phyloP scores from a whole-genome alignment of 2,113 vertebrate genomes.

The Sinocyclocheilus anshuiensis region DNA sequence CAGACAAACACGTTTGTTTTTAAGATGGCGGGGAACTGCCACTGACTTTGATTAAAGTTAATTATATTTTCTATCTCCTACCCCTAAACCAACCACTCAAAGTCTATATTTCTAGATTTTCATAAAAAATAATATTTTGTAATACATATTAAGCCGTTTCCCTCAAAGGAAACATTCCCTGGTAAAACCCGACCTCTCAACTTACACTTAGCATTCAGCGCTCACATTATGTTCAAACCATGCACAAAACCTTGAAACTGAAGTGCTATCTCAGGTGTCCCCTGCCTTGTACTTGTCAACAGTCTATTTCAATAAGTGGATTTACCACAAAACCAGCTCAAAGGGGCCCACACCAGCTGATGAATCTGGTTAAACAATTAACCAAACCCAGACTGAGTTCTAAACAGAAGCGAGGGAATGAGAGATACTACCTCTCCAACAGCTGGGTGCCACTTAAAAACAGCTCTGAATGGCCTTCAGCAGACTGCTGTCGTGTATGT shows the following conservation, averaged over 20 bases:
- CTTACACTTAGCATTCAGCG: background rate
- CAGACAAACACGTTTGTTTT: too few relatives aligned
- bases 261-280: slow-evolving; percentile 52
- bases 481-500: slow-evolving; percentile 38
- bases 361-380: slow-evolving; percentile 59
- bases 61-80: too few relatives aligned
- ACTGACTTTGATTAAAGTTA: too few relatives aligned
- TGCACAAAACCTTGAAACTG: slow-evolving; percentile 45
- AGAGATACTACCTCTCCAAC: slow-evolving; percentile 45
- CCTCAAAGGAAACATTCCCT: background rate
- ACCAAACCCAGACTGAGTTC: slow-evolving; percentile 37
- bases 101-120: background rate
- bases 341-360: slow-evolving; percentile 46
- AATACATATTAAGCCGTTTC: too few relatives aligned
- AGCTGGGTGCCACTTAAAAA: slow-evolving; percentile 59
- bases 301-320: slow-evolving; percentile 51
- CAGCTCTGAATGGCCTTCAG: slow-evolving; percentile 62
- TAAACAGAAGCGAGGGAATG: slow-evolving; percentile 28
- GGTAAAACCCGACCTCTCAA: background rate
- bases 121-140: background rate
- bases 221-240: slow-evolving; percentile 14
- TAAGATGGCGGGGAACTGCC: too few relatives aligned
- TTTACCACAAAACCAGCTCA: slow-evolving; percentile 55
- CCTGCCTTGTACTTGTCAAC: slow-evolving; percentile 43
- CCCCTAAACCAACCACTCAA: background rate